Percentiles rank a stretch among this genome's conserved stretches.
These are phyloP conservation scores for Brassicogethes aeneus DNA, from an alignment of 2,888 invertebrate genomes.

Conservation along the genomic window DNA sequence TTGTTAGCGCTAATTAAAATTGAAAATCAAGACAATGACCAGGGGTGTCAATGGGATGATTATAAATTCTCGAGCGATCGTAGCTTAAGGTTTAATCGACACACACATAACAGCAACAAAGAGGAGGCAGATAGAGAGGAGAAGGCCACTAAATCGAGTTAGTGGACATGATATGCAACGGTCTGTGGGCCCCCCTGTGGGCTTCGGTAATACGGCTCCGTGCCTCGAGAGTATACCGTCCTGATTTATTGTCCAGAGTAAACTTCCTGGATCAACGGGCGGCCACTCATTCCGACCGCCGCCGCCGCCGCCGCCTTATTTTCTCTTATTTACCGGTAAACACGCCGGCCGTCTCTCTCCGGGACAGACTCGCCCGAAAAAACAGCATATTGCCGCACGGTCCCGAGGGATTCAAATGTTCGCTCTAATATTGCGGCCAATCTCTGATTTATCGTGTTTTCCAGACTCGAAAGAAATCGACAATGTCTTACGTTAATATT, in stretches of 20 bases:
- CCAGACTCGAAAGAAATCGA: too few relatives aligned
- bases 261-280: conserved; percentile 1
- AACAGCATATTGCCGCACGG: too few relatives aligned
- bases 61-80: background rate
- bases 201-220: conserved; percentile 4
- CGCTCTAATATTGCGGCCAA: too few relatives aligned
- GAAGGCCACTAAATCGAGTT: conserved; percentile 3
- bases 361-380: too few relatives aligned
- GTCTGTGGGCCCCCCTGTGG: conserved; percentile 2
- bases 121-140: conserved; percentile 2
- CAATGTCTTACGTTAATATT: too few relatives aligned
- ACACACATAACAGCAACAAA: conserved; percentile 4
- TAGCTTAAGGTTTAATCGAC: conserved; percentile 1
- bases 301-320: background rate
- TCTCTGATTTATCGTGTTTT: too few relatives aligned
- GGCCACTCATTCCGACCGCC: background rate
- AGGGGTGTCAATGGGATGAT: background rate
- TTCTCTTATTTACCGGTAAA: conserved; percentile 3
- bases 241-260: conserved; percentile 3
- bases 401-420: too few relatives aligned
- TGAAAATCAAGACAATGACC: background rate
- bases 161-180: conserved; percentile 2
- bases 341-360: too few relatives aligned
- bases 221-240: conserved; percentile 3
- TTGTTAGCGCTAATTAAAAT: too few relatives aligned